A percentile compares a stretch with the other conserved stretches of the same genome.
phyloP scores from a whole-genome alignment of 2,888 invertebrate genomes.

The Trichogramma evanescens region DNA sequence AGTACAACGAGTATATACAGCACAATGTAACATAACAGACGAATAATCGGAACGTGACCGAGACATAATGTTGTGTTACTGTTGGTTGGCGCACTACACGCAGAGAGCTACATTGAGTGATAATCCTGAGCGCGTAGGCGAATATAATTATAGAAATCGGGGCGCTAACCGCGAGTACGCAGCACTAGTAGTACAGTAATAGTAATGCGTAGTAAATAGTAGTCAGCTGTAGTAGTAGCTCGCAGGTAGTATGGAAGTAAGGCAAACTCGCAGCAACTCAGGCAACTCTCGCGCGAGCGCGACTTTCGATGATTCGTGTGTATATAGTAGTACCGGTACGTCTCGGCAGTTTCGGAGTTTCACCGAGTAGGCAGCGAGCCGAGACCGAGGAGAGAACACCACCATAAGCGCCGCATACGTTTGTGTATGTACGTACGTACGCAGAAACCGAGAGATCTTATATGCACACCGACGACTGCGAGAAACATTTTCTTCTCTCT shows the following conservation, averaged over 20 bases:
- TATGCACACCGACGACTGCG: too few species aligned
- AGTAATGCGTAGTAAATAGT: too few species aligned
- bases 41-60: conserved; percentile 17
- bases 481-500: too few species aligned
- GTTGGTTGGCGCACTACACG: too few species aligned
- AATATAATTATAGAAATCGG: conserved; percentile 20
- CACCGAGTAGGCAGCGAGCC: not conserved
- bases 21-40: not conserved
- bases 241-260: too few species aligned
- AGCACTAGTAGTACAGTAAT: too few species aligned
- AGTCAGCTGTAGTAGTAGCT: too few species aligned
- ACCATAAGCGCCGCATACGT: not conserved
- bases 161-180: not conserved
- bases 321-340: not conserved
- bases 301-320: conserved; percentile 8
- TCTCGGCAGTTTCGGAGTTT: not conserved
- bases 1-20: too few species aligned
- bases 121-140: conserved; percentile 4
- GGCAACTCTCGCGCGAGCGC: not conserved
- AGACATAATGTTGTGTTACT: too few species aligned
- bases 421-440: not conserved
- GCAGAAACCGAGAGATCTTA: too few species aligned
- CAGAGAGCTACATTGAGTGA: not conserved
- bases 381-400: too few species aligned
- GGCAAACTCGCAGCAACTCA: too few species aligned